phyloP scores from a whole-genome alignment of 2,113 vertebrate genomes.

The Lepus timidus region DNA sequence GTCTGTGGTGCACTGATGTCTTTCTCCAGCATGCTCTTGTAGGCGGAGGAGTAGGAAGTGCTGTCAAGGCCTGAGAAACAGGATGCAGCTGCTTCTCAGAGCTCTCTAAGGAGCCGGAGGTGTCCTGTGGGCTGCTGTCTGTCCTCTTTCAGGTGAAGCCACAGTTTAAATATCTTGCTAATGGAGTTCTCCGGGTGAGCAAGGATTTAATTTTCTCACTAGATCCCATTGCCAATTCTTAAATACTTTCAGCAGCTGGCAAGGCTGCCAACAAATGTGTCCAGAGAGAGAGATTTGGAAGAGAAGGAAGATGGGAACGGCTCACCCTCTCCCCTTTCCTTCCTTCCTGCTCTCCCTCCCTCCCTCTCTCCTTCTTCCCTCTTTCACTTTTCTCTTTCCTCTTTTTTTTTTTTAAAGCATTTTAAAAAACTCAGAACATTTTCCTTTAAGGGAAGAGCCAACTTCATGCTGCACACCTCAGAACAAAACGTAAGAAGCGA shows the following conservation, averaged over 20 bases:
- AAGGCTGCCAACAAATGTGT: not conserved
- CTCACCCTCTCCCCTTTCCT: not conserved
- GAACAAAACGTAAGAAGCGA: not conserved
- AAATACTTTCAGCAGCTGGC: slow-evolving; percentile 13
- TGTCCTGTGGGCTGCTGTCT: slow-evolving; percentile 49
- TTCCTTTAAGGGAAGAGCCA: not conserved
- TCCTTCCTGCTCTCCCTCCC: not conserved
- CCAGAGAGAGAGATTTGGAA: not conserved
- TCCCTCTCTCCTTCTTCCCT: fast-evolving
- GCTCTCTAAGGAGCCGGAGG: slow-evolving; percentile 5
- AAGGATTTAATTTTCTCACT: slow-evolving; percentile 8
- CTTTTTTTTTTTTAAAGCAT: not conserved
- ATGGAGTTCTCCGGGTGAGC: slow-evolving; percentile 41
- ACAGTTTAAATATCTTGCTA: not conserved
- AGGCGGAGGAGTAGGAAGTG: slow-evolving; percentile 69
- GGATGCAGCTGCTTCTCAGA: slow-evolving; percentile 60
- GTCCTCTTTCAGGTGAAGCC: slow-evolving; percentile 61
- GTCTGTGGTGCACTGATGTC: slow-evolving; percentile 20
- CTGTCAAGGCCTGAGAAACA: slow-evolving; percentile 68
- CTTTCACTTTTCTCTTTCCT: not conserved
- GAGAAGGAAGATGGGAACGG: not conserved
- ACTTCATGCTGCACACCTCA: not conserved
- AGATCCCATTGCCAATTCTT: not conserved
- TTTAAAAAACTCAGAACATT: not conserved
- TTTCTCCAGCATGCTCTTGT: slow-evolving; percentile 71